Percentiles rank a stretch among this genome's conserved stretches.
These are phyloP conservation scores for Trichonephila clavipes DNA, from an alignment of 1,140 invertebrate genomes.

Conservation along the genomic window DNA sequence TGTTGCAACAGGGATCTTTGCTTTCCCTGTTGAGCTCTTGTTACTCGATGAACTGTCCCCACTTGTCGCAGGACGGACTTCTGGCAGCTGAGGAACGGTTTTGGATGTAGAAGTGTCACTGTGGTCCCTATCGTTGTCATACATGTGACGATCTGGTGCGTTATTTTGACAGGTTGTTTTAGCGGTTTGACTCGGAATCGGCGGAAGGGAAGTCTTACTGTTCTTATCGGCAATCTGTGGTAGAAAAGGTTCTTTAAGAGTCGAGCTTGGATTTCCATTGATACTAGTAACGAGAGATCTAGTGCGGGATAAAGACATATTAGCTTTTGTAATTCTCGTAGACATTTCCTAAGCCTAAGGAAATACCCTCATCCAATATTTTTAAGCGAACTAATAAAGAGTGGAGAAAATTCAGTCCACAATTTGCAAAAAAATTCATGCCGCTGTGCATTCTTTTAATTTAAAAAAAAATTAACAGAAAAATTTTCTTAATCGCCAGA, in stretches of 20 bases:
- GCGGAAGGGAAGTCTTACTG: constrained; percentile 75
- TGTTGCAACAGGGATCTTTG: constrained; percentile 85
- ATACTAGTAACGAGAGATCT: constrained; percentile 81
- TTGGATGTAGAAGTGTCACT: constrained; percentile 51
- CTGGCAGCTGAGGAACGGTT: constrained; percentile 64
- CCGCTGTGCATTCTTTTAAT: constrained; percentile 57
- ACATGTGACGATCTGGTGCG: constrained; percentile 48
- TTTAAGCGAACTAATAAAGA: constrained; percentile 68
- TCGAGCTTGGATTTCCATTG: constrained; percentile 76
- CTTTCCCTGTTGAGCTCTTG: constrained; percentile 71
- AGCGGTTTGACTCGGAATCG: constrained; percentile 77
- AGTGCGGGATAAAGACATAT: constrained; percentile 82
- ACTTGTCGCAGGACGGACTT: constrained; percentile 76
- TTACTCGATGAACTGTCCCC: constrained; percentile 76
- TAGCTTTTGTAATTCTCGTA: constrained; percentile 41
- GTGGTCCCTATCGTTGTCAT: constrained; percentile 61
- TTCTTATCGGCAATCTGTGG: constrained; percentile 78
- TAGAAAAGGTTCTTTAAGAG: constrained; percentile 77
- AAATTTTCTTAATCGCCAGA: constrained; percentile 27
- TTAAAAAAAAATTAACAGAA: constrained; percentile 5
- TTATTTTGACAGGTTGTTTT: constrained; percentile 70
- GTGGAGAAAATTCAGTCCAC: constrained; percentile 28
- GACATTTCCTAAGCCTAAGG: constrained; percentile 70
- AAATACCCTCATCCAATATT: constrained; percentile 52
- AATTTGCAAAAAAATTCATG: constrained; percentile 38